Evolutionary conservation across 1,140 invertebrate species (phyloP), one percentile per base, ranked within the genome.

Genomic region (Parasteatoda tepidariorum): DNA sequence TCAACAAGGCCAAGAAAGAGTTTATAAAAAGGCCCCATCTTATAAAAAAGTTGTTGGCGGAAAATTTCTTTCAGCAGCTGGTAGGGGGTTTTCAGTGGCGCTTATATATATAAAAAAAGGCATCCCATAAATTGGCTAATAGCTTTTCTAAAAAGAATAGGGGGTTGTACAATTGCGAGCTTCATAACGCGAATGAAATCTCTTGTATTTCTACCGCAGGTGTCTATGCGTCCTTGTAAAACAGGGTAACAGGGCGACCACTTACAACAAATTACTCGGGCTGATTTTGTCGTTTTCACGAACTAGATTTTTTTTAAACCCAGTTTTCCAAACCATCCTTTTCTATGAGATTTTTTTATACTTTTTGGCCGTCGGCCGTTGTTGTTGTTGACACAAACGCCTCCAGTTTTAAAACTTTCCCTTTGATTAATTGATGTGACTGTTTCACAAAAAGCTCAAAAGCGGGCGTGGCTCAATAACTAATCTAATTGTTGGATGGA

Each of bases 31-130:
- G 62, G 11, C 28, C 15, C 48, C 30, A 79, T 68, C 67, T 68
- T 67, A 79, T 79, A 55, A 66, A 61, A 79, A 79, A 79, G 76
- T 79, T 79, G 64, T 68, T 30, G 41, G n/a, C 41, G 26, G 70
- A 73, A 68, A 79, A 79, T 79, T 79, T 79, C 64, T 79, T 79
- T 68, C 59, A 34, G 48, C 76, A 79, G 76, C 76, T 79, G 76
- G 28, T 79, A 34, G 76, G 38, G 30, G 64, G 73, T 75, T 79
- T 79, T 68, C 67, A 79, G 64, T 33, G 18, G 38, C 67, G 26
- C 55, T 68, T 68, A 68, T 68, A 73, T 15, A 73, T 18, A 76
- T 34, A 48, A 18, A 64, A 76, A 75, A 55, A 57, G 41, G 68
- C 30, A 68, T 57, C 76, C 54, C 66, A 79, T 79, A 79, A 79